Conservation (phyloP, 2,888 invertebrate genomes). For the Pyrrhosoma nymphula region DNA sequence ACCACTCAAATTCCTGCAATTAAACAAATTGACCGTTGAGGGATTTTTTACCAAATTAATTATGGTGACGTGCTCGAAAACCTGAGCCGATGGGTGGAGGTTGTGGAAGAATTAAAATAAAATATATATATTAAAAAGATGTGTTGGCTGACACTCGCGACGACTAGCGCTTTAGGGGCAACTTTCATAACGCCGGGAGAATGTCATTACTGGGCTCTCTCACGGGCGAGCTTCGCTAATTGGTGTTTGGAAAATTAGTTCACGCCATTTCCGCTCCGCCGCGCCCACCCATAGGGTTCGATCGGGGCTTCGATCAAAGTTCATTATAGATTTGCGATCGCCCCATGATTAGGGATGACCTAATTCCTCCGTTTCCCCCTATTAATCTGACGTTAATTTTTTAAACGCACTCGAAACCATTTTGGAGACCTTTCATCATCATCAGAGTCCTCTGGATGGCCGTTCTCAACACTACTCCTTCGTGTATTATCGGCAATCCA, state of each 20-base stretch:
- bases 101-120: not conserved
- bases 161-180: not conserved
- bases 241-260: conserved; percentile 32
- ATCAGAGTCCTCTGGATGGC: no score
- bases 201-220: conserved; percentile 15
- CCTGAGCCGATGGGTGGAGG: not conserved
- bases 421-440: not conserved
- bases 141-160: not conserved
- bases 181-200: not conserved
- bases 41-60: not conserved
- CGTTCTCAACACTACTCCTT: no score
- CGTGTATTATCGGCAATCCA: no score
- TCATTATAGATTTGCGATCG: conserved; percentile 31
- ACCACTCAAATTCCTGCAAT: conserved; percentile 27
- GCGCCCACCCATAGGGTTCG: not conserved
- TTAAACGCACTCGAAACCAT: not conserved
- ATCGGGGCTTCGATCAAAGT: not conserved
- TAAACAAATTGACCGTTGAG: conserved; percentile 21
- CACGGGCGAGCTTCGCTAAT: not conserved
- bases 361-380: not conserved
- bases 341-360: conserved; percentile 4
- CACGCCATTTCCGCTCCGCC: not conserved
- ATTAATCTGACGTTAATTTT: conserved; percentile 12
- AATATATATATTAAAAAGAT: no score
- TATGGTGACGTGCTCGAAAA: not conserved